Evolutionary conservation across 2,888 invertebrate species (phyloP).

Genomic region (Melinaea marsaeus): DNA sequence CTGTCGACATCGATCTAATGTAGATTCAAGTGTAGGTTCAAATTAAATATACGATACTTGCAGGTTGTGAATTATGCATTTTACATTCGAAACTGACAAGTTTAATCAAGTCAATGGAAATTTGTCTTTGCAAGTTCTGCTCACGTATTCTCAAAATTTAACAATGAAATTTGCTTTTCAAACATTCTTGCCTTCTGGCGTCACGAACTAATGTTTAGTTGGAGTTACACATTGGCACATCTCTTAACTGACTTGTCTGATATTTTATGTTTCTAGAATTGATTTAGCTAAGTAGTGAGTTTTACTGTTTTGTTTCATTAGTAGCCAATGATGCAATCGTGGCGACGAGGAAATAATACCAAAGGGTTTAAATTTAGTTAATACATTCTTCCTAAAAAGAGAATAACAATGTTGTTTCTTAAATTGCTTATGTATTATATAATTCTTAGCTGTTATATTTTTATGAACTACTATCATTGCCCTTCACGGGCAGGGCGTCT

Average conservation of each 20-base stretch:
- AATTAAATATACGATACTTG: slow-evolving; percentile 17
- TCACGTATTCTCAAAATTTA: slow-evolving; percentile 60
- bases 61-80: slow-evolving; percentile 54
- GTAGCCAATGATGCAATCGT: no score
- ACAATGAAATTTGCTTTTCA: slow-evolving; percentile 69
- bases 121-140: slow-evolving; percentile 67
- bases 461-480: no score
- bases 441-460: no score
- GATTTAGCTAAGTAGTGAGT: no score
- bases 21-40: slow-evolving; percentile 10
- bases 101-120: slow-evolving; percentile 72
- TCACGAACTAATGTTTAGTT: slow-evolving; percentile 23
- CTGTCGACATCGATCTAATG: slow-evolving; percentile 31
- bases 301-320: no score
- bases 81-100: slow-evolving; percentile 57
- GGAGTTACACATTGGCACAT: slow-evolving; percentile 12
- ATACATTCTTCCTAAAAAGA: no score
- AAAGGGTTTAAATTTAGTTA: no score
- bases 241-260: not conserved
- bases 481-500: no score
- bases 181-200: slow-evolving; percentile 38
- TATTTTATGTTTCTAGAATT: no score
- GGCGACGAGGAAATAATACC: no score
- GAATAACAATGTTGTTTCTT: no score
- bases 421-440: no score